Evolutionary conservation across 2,888 invertebrate species (phyloP).

Genomic region (Seira musarum): DNA sequence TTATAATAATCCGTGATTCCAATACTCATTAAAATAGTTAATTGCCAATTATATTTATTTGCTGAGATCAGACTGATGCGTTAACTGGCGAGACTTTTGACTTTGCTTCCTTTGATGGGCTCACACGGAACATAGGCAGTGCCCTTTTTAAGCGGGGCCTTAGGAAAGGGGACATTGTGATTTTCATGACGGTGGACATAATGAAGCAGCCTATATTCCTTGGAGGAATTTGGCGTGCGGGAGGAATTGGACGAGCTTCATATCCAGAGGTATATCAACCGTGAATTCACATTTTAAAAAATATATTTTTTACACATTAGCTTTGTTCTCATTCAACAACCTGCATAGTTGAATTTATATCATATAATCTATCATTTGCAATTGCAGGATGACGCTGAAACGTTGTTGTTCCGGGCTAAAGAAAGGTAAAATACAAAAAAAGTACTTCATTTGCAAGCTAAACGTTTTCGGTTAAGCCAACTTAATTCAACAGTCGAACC

Average conservation of each 20-base stretch:
- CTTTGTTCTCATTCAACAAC: no score
- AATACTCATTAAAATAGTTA: neutral
- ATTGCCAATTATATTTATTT: constrained; percentile 11
- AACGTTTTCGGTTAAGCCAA: no score
- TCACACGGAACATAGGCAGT: constrained; percentile 52
- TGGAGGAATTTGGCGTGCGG: constrained; percentile 66
- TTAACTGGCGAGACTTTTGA: constrained; percentile 50
- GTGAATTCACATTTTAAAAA: no score
- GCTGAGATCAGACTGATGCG: constrained; percentile 46
- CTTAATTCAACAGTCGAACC: constrained; percentile 57
- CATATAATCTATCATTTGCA: no score
- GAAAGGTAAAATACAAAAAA: no score
- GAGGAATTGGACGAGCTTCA: constrained; percentile 61
- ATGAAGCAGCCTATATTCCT: constrained; percentile 61
- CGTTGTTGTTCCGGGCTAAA: constrained; percentile 52
- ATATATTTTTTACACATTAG: no score
- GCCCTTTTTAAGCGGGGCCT: constrained; percentile 56
- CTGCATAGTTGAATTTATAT: no score
- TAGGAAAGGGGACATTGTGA: constrained; percentile 63
- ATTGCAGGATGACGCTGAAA: constrained; percentile 51
- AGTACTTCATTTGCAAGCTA: no score
- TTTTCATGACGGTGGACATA: constrained; percentile 67
- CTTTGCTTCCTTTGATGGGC: constrained; percentile 39
- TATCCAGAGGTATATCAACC: constrained; percentile 69
- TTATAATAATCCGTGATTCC: constrained; percentile 11